Conservation (phyloP, 2,113 vertebrate species). For the Myodes glareolus region DNA sequence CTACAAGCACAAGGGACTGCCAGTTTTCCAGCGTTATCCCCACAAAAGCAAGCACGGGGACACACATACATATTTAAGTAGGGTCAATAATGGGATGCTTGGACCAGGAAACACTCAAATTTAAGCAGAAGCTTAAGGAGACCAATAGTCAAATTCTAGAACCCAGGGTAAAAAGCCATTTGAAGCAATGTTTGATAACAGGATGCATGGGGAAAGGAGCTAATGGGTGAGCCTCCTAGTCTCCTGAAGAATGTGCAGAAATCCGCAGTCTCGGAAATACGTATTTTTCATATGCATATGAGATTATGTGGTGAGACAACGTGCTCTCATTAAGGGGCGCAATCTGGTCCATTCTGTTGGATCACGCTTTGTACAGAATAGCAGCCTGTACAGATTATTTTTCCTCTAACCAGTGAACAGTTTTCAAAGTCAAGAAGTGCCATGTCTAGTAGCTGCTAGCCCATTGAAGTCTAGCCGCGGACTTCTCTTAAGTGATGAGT, state of each 20-base stretch:
- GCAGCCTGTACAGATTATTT: neutral
- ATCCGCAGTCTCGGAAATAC: neutral
- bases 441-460: constrained; percentile 45
- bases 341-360: constrained; percentile 26
- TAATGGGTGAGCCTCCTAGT: constrained; percentile 49
- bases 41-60: neutral
- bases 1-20: constrained; percentile 66
- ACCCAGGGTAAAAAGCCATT: neutral
- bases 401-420: constrained; percentile 54
- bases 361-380: constrained; percentile 13
- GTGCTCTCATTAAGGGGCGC: constrained; percentile 17
- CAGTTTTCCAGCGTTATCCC: constrained; percentile 62
- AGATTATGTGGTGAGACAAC: neutral
- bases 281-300: constrained; percentile 1
- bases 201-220: constrained; percentile 65
- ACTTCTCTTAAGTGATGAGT: neutral
- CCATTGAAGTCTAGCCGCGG: constrained; percentile 42
- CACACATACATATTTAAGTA: constrained; percentile 32
- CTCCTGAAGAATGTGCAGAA: constrained; percentile 48
- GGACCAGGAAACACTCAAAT: constrained; percentile 51
- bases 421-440: constrained; percentile 43
- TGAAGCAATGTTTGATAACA: constrained; percentile 60
- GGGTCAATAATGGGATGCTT: constrained; percentile 3
- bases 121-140: neutral
- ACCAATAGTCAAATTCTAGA: constrained; percentile 48